Evolutionary conservation across 2,888 invertebrate genomes (phyloP).

Genomic region (Macroteleia sp.): DNA sequence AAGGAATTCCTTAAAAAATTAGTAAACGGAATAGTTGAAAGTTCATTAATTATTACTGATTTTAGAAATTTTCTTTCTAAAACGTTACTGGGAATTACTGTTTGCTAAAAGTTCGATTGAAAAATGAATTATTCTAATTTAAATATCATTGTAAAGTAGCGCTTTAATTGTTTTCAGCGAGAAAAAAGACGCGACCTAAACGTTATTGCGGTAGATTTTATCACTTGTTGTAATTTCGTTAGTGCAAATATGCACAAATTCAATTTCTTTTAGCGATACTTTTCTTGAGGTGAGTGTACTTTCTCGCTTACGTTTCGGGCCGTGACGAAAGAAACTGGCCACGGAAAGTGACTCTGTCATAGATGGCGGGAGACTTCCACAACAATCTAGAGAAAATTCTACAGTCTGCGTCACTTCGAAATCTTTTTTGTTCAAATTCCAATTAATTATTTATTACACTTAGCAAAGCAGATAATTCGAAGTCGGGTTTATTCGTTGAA

Average conservation of each 20-base stretch:
- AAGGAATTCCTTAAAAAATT: too few species aligned
- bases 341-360: slow-evolving; percentile 65
- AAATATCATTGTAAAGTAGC: too few species aligned
- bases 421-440: slow-evolving; percentile 18
- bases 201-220: slow-evolving; percentile 8
- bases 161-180: too few species aligned
- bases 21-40: too few species aligned
- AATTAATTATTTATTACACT: too few species aligned
- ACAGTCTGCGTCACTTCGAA: slow-evolving; percentile 14
- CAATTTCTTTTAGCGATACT: slow-evolving; percentile 46
- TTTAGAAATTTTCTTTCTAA: too few species aligned
- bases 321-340: slow-evolving; percentile 66
- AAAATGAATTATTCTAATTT: too few species aligned
- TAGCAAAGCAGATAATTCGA: too few species aligned
- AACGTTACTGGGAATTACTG: too few species aligned
- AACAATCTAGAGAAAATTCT: slow-evolving; percentile 48
- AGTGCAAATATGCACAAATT: slow-evolving; percentile 30
- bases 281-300: slow-evolving; percentile 62
- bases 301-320: slow-evolving; percentile 64
- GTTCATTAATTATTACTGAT: too few species aligned
- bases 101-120: too few species aligned
- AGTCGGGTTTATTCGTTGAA: too few species aligned
- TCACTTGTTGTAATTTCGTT: slow-evolving; percentile 19
- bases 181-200: neutral
- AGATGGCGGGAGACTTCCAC: slow-evolving; percentile 49